Base-by-base conservation (phyloP, 1,140 invertebrate species). In the Psix sp. region DNA sequence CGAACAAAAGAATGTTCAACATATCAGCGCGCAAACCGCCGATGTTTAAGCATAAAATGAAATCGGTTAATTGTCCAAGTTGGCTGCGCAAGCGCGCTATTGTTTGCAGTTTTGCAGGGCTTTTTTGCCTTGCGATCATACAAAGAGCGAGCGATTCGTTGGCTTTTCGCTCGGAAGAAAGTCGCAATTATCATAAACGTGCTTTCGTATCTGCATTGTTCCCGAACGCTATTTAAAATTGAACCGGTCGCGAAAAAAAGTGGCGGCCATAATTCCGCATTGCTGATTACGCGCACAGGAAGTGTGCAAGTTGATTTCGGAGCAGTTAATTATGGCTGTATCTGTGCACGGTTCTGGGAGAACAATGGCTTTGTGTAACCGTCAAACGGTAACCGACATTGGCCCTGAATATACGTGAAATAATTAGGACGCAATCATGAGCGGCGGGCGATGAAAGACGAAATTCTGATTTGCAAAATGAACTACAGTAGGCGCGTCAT, bases 311-410 rank as follows among this genome's bases (percentile, higher is more conserved):
- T 78, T 79, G 77, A 82, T 79, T 77, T 70, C 54, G 71, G 74
- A 74, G 66, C 76, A 78, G 82, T 84, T 83, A 82, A 83, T 83
- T 82, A 83, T 76, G 52, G 68, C 75, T 78, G 77, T 82, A 82
- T 79, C 75, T 66, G 68, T 52, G 59, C 59, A 42, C 51, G 49
- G 73, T 66, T 74, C 74, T 67, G 66, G 49, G 81, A 80, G 82
- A 83, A 84, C 82, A 84, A 84, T 84, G 74, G 80, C 77, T 79
- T 77, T 78, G 80, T 80, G 68, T 74, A 73, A 68, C 76, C 79
- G 78, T 81, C 82, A 78, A 78, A 77, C 78, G 79, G 75, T 78
- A 78, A 79, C 77, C 82, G 79, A 83, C 81, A 83, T 82, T 82
- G 77, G 77, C 79, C 59, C 75, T 73, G 75, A 84, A 82, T 80